These are phyloP conservation scores for Fistularia commersonii DNA, from an alignment of 2,797 vertebrate species.

Conservation along the genomic window DNA sequence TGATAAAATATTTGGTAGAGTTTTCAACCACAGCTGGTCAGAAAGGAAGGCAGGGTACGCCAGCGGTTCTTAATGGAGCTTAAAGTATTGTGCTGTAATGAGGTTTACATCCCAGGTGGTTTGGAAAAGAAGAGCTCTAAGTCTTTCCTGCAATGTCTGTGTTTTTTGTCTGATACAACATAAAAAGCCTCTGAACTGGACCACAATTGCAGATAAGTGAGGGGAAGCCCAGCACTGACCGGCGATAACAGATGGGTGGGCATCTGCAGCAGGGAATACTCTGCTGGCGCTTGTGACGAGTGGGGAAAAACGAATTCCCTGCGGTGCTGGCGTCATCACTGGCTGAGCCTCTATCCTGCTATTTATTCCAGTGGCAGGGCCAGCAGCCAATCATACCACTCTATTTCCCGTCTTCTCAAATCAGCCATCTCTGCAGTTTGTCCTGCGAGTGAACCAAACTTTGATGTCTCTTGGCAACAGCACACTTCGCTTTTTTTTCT, in stretches of 20 bases:
- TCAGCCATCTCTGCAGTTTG: constrained; percentile 1
- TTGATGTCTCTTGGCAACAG: neutral
- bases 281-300: constrained; percentile 19
- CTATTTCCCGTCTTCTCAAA: constrained; percentile 16
- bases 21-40: too few species aligned
- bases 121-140: too few species aligned
- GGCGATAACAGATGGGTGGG: constrained; percentile 47
- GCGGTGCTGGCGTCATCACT: constrained; percentile 31
- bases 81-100: too few species aligned
- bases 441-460: neutral
- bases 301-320: constrained; percentile 36
- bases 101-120: too few species aligned
- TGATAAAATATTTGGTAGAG: too few species aligned
- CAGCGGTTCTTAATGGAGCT: too few species aligned
- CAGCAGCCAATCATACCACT: constrained; percentile 34
- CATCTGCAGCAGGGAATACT: constrained; percentile 51
- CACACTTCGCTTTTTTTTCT: neutral
- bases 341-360: constrained; percentile 33
- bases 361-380: constrained; percentile 49
- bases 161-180: too few species aligned
- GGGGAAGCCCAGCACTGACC: constrained; percentile 36
- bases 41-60: too few species aligned
- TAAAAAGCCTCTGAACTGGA: neutral
- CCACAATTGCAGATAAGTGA: constrained; percentile 28
- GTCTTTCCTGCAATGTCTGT: too few species aligned